A percentile compares a stretch with the other conserved stretches of the same genome.
Evolutionary conservation across 2,888 invertebrate genomes (phyloP).

Genomic region (Drosophila borealis): DNA sequence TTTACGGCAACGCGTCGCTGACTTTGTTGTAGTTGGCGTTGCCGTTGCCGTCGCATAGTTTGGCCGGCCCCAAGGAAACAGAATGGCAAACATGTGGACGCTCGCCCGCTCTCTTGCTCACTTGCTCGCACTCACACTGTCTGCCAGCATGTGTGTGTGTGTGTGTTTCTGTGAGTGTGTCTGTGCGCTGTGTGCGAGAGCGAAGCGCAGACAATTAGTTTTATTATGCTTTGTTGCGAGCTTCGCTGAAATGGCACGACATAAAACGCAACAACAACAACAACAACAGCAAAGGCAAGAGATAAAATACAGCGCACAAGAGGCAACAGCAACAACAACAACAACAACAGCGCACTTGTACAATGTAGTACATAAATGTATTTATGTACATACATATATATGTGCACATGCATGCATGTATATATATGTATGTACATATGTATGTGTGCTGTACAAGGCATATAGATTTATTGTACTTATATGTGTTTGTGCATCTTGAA

Average conservation of each 20-base stretch:
- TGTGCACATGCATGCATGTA: neutral
- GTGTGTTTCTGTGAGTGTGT: slow-evolving; percentile 26
- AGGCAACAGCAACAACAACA: slow-evolving; percentile 35
- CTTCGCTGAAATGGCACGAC: slow-evolving; percentile 80
- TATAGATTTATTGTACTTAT: slow-evolving; percentile 26
- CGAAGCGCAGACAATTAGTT: slow-evolving; percentile 81
- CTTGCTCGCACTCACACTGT: slow-evolving; percentile 8
- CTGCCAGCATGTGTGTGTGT: slow-evolving; percentile 21
- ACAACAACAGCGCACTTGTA: slow-evolving; percentile 34
- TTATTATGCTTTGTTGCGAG: slow-evolving; percentile 81
- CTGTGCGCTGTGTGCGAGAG: slow-evolving; percentile 70
- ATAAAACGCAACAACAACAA: slow-evolving; percentile 67
- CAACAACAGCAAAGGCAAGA: slow-evolving; percentile 34
- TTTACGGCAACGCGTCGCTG: slow-evolving; percentile 58
- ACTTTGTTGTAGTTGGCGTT: slow-evolving; percentile 43
- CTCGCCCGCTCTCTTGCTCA: slow-evolving; percentile 19
- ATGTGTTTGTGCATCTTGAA: slow-evolving; percentile 65
- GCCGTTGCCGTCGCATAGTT: slow-evolving; percentile 53
- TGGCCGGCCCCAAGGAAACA: slow-evolving; percentile 67
- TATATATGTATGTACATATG: slow-evolving; percentile 8
- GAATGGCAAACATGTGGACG: slow-evolving; percentile 75
- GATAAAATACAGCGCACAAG: slow-evolving; percentile 67
- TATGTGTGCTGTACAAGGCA: slow-evolving; percentile 4
- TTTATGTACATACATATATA: slow-evolving; percentile 9
- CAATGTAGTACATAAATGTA: slow-evolving; percentile 34